Base-by-base conservation (phyloP, 2,797 vertebrate genomes). In the Bryconaethiops microstoma region DNA sequence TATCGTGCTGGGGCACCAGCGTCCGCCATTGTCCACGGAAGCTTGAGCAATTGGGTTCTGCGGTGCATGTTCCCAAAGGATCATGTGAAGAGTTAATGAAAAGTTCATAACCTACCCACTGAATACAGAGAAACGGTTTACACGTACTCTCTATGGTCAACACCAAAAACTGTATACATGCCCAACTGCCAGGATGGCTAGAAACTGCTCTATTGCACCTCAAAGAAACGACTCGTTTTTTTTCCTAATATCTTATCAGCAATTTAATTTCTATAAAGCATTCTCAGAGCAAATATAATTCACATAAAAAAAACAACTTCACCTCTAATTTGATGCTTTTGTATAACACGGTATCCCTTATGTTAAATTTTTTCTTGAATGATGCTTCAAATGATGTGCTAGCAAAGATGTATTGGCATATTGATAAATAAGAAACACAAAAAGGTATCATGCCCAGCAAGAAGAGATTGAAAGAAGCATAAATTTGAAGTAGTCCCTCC, bases 1-100 rank as follows among this genome's bases (percentile, higher is more conserved):
- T 81, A 87, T 86, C 83, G 83, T 81, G 85, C 84, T 74, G 62
- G 75, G 76, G 81, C 74, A 62, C 78, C 79, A 39, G 39, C 78
- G 64, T 84, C 80, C 82, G 59, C 50, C 69, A 74, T 81, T 65
- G 74, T 81, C 68, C 78, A 63, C 69, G 12, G 54, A 10, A 65
- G 54, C 68, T 40, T 45, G 7, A 48, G 45, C 63, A 16, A 60
- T 42, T 13, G 17, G 19, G 39, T 59, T 77, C 69, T 21, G 74
- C 62, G 25, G 63, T 52, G 35, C 7, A 23, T 21, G 12, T 45
- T 77, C 83, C 78, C 52, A 52, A 5, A 78, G 78, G 82, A 78
- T 70, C 19, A 1, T 63, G 39, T 17, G 60, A 60, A 63, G 64
- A 81, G 74, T 85, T 84, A 79, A 85, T 76, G 54, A 65, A 75